Evolutionary conservation across 2,797 vertebrate genomes (phyloP).

Genomic region (Sarcoramphus papa): DNA sequence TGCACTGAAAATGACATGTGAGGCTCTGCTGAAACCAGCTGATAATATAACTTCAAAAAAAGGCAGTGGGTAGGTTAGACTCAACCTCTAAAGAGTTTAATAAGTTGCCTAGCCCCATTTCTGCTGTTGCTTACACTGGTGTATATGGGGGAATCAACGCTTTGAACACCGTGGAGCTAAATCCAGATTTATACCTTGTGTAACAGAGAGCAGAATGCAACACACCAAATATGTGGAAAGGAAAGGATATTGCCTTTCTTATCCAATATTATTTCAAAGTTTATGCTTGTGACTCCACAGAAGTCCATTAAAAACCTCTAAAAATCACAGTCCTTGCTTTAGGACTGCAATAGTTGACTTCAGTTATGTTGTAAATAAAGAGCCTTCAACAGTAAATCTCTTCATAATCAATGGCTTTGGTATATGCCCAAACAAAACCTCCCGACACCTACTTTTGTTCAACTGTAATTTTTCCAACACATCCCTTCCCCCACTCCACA

Average conservation of each 20-base stretch:
- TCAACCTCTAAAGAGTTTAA: conserved; percentile 21
- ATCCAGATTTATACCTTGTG: background rate
- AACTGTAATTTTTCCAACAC: background rate
- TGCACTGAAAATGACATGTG: background rate
- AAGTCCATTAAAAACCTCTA: conserved; percentile 12
- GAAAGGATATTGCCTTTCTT: conserved; percentile 47
- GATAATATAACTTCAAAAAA: conserved; percentile 1
- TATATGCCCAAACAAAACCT: conserved; percentile 1
- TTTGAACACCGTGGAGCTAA: background rate
- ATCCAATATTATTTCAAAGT: conserved; percentile 41
- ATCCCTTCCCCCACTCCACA: background rate
- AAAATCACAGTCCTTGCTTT: conserved; percentile 24
- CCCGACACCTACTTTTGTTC: background rate
- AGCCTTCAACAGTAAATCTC: conserved; percentile 42
- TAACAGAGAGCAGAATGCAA: background rate
- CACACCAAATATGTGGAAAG: conserved; percentile 12
- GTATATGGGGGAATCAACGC: background rate
- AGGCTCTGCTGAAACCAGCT: background rate
- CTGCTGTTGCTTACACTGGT: background rate
- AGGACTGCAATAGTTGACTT: conserved; percentile 43
- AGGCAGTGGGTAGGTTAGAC: background rate
- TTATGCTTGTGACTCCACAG: background rate
- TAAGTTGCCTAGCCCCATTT: background rate
- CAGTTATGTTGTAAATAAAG: conserved; percentile 52
- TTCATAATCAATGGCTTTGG: conserved; percentile 49